A percentile compares a stretch with the other conserved stretches of the same genome.
Conservation (phyloP, 2,797 vertebrate species). For the Arremon aurantiirostris region DNA sequence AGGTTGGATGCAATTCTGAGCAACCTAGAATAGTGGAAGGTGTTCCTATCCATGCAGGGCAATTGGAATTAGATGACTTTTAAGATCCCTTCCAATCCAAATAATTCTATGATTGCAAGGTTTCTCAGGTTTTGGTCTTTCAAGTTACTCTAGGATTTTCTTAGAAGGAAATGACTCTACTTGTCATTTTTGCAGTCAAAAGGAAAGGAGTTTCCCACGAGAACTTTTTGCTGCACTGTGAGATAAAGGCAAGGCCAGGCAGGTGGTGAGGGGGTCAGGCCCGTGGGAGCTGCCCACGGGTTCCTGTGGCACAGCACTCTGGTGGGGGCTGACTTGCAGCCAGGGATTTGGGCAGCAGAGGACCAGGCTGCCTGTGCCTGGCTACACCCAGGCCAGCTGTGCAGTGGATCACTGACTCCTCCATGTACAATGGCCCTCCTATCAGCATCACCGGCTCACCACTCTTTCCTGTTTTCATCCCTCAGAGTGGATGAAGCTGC, state of each 20-base stretch:
- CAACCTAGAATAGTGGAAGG: not conserved
- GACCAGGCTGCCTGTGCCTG: accelerated
- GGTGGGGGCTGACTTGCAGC: not conserved
- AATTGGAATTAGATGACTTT: not conserved
- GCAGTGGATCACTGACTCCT: too few species aligned
- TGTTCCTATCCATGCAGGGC: not conserved
- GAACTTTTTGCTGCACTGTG: not conserved
- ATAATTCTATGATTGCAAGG: not conserved
- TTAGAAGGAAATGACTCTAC: not conserved
- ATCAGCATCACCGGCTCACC: accelerated
- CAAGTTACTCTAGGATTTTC: not conserved
- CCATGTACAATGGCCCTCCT: accelerated
- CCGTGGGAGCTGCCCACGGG: accelerated
- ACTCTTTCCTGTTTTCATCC: accelerated
- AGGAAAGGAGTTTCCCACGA: not conserved
- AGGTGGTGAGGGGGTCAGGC: not conserved
- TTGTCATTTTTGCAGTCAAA: not conserved
- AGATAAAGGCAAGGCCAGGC: not conserved
- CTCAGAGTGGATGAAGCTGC: not conserved
- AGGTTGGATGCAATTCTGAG: not conserved
- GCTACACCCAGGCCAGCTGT: not conserved
- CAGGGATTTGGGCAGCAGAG: not conserved
- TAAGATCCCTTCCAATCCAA: not conserved
- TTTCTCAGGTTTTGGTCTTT: not conserved
- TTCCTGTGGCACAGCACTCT: not conserved